Evolutionary conservation across 2,888 invertebrate species (phyloP).

Genomic region (Archips crataeganus): DNA sequence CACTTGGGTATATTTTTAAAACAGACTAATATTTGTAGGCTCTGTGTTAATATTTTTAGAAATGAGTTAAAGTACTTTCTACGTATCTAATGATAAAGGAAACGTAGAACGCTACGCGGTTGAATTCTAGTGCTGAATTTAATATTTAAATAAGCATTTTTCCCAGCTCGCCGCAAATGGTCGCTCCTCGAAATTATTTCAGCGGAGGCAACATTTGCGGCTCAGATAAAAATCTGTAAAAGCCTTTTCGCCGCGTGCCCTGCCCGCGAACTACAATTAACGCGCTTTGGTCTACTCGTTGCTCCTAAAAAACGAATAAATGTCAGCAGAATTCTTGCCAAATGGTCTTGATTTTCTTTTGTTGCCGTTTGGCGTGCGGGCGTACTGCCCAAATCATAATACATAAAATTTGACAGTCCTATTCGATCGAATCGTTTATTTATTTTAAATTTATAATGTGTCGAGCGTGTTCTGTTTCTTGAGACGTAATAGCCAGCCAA

Average conservation of each 20-base stretch:
- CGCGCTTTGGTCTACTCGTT: slow-evolving; percentile 52
- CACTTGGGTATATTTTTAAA: neutral
- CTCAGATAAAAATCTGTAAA: slow-evolving; percentile 57
- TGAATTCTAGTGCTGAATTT: slow-evolving; percentile 32
- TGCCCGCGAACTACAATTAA: slow-evolving; percentile 59
- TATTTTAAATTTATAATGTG: slow-evolving; percentile 50
- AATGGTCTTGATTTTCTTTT: slow-evolving; percentile 50
- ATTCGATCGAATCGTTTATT: slow-evolving; percentile 44
- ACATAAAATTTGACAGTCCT: slow-evolving; percentile 25
- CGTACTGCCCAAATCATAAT: slow-evolving; percentile 53
- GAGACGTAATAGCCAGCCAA: slow-evolving; percentile 52
- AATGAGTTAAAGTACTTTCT: neutral
- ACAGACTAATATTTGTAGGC: neutral
- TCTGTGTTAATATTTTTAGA: neutral
- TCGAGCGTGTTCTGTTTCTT: slow-evolving; percentile 47
- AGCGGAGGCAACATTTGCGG: slow-evolving; percentile 53
- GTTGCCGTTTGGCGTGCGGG: slow-evolving; percentile 54
- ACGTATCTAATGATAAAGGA: neutral
- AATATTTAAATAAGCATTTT: slow-evolving; percentile 45
- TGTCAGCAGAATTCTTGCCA: slow-evolving; percentile 62
- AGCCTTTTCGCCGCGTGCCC: slow-evolving; percentile 49
- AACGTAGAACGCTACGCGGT: slow-evolving; percentile 6
- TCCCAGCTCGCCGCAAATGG: slow-evolving; percentile 37
- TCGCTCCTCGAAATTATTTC: slow-evolving; percentile 49
- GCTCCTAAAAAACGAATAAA: slow-evolving; percentile 55